Base-by-base conservation (phyloP, 2,113 vertebrate genomes). In the Alligator sinensis region DNA sequence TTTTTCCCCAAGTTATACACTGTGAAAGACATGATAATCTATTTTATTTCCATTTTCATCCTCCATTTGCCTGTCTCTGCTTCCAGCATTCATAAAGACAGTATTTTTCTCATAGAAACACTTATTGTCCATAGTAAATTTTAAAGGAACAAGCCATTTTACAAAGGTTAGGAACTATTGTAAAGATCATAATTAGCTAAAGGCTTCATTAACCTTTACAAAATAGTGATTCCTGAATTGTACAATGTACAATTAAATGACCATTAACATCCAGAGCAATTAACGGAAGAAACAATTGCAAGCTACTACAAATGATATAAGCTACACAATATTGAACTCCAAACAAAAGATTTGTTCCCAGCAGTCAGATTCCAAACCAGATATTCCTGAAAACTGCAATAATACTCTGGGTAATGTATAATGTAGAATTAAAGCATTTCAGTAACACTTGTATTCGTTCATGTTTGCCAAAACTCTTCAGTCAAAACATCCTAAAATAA, bases 131-230 rank as follows among this genome's bases (percentile, higher is more conserved):
- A 80, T 72, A 91, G 75, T 68, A 85, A 76, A 85, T 87, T 90
- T 90, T 24, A 89, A 86, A 89, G 57, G 54, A 89, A 64, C 76
- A 78, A 83, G 88, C 64, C 90, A 76, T 92, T 96, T 66, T 17
- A 64, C 68, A 94, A 96, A 96, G 92, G 93, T 95, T 94, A 94
- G 64, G 81, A 78, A 91, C 84, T 85, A 91, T 78, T 92, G 88
- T 94, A 88, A 92, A 91, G 80, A 92, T 88, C 75, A 55, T 94
- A 95, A 95, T 62, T 91, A 86, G 92, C 80, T 84, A 78, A 96
- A 93, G 89, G 86, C 91, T 92, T 95, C 91, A 89, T 96, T 96
- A 96, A 94, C 86, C 94, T 95, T 96, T 95, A 87, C 81, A 89
- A 93, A 96, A 83, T 82, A 90, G 89, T 77, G 19, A 82, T 70